Base-by-base conservation (phyloP, 2,113 vertebrate species). In the Aegithalos caudatus region DNA sequence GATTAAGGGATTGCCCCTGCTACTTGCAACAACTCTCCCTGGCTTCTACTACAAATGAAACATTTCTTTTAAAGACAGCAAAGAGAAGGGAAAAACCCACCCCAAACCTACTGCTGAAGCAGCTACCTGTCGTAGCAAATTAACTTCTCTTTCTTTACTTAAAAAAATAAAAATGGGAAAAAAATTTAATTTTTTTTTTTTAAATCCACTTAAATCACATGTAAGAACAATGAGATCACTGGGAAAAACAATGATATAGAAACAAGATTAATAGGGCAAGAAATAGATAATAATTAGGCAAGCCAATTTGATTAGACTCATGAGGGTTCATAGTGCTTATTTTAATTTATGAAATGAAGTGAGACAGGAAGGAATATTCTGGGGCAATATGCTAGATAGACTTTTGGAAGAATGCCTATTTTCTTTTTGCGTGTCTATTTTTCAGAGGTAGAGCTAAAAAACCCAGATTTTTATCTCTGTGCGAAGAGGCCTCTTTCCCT, bases 381-480 rank as follows among this genome's bases (percentile, higher is more conserved):
- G n/a, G 35, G 35, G 8, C 48, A 86, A 79, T 61, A 65, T 8
- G 8, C 11, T 69, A 38, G 20, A 57, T 4, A 70, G 33, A 28
- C 66, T 88, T 40, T 94, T 35, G n/a, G 74, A 40, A 88, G 8
- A 42, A 42, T 58, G 20, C 9, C 31, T 87, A 2, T 42, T 89
- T 81, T 70, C 5, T 83, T 81, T 67, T 23, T 76, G 79, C 37
- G 27, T 23, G 7, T 73, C 12, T 67, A 3, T 79, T 93, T 89
- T 86, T 90, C 73, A 92, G 61, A 65, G 14, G 29, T 45, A 94
- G 21, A 87, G 24, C n/a, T n/a, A n/a, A 82, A 90, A 87, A 87
- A 66, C 6, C 19, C 8, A 1, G 1, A 57, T 82, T 94, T 91
- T 92, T 74, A 45, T 70, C 47, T 11, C 35, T 81, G 6, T 70